Conservation (phyloP, 2,113 vertebrate genomes). For the Struthio camelus region DNA sequence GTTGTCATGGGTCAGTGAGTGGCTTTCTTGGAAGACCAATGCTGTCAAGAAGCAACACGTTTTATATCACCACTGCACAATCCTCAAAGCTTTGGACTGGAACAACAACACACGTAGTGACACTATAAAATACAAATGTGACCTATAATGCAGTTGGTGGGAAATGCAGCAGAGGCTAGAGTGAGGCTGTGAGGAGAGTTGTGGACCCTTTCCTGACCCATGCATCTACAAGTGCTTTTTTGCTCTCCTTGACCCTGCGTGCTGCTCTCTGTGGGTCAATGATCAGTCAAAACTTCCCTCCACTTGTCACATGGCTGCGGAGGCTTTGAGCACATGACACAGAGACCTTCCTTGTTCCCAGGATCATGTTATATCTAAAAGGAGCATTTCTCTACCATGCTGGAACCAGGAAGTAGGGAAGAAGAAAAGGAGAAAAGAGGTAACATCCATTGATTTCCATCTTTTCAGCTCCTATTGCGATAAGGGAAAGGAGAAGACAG, state of each 20-base stretch:
- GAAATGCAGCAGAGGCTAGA: neutral
- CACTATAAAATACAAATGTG: neutral
- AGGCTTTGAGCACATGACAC: neutral
- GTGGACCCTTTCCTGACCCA: neutral
- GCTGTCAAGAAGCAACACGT: neutral
- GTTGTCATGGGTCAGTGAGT: neutral
- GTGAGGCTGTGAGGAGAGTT: neutral
- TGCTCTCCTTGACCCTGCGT: neutral
- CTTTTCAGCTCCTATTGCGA: neutral
- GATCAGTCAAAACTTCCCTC: neutral
- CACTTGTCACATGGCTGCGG: neutral
- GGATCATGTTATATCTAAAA: neutral
- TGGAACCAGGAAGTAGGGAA: neutral
- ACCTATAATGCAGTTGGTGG: neutral
- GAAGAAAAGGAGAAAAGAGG: neutral
- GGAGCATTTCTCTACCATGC: neutral
- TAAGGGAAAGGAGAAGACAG: neutral
- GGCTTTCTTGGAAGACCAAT: conserved; percentile 21
- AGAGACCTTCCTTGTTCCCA: neutral
- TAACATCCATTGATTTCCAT: neutral
- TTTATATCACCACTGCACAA: neutral
- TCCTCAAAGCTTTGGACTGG: neutral
- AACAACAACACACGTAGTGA: neutral
- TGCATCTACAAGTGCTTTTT: neutral
- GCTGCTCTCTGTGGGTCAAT: neutral